Evolutionary conservation across 1,140 invertebrate species (phyloP), one percentile per base, ranked within the genome.

Genomic region (Linepithema humile): DNA sequence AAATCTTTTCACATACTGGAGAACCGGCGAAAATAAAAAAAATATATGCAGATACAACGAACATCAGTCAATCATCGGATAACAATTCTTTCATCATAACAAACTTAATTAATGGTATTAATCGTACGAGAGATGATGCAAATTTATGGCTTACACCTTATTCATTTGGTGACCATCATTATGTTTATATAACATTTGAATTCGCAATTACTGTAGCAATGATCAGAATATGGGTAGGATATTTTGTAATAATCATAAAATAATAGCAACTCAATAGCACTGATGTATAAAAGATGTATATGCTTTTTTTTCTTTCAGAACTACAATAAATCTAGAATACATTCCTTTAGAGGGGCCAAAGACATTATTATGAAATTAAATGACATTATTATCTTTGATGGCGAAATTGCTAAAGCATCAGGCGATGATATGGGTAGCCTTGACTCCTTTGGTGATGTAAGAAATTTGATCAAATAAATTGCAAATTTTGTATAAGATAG

Each of bases 301-400:
- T 43, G 43, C 6, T 40, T 75, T 38, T 45, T 59, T 82, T 75
- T 45, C 78, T 94, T 95, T 60, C 92, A 98, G 97, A 98, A 98
- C 92, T 98, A 98, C 90, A 98, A 98, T 91, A 98, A 98, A 93
- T 98, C 97, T 0, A 94, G 97, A 83, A 97, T 98, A 84, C 97
- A 98, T 94, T 97, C 97, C 0, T 96, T 96, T 82, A 95, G 97
- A 84, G 97, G 97, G 83, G 96, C 96, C 12, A 96, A 95, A 90
- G 94, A 97, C 89, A 93, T 98, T 3, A 94, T 96, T 50, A 96
- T 98, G n/a, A 95, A 94, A 72, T 91, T 98, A 64, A 97, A 98
- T 90, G 95, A 96, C 35, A 90, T 93, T 50, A 85, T 95, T 3
- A 96, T 98, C 87, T 98, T 98, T 92, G 95, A 95, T 88, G 97